Percentiles rank a stretch among this genome's conserved stretches.
phyloP scores from a whole-genome alignment of 2,888 invertebrate species.

The Cylloceria caligata region DNA sequence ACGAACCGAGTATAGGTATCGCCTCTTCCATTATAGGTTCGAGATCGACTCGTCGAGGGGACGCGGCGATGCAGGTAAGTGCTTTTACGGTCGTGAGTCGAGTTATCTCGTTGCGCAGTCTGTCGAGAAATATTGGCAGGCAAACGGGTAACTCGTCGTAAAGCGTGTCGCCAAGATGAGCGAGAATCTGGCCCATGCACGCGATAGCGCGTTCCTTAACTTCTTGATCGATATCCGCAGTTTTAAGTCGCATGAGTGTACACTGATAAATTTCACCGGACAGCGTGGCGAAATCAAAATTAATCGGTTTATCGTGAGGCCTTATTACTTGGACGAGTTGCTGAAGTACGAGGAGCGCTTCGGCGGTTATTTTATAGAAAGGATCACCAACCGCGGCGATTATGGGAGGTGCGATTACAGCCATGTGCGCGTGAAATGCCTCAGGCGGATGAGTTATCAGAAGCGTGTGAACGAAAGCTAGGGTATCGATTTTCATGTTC shows the following conservation, averaged over 20 bases:
- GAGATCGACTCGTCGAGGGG: constrained; percentile 94
- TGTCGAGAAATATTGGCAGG: constrained; percentile 97
- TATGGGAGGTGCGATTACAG: constrained; percentile 92
- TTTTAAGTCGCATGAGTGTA: constrained; percentile 93
- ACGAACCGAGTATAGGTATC: constrained; percentile 96
- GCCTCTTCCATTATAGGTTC: constrained; percentile 93
- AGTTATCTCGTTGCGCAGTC: constrained; percentile 98
- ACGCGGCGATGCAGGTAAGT: constrained; percentile 96
- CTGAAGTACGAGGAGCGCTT: constrained; percentile 96
- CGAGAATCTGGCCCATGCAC: constrained; percentile 97
- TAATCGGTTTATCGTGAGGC: constrained; percentile 87
- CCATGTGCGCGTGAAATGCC: constrained; percentile 93
- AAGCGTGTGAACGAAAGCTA: constrained; percentile 95
- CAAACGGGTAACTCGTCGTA: constrained; percentile 93
- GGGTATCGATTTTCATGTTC: constrained; percentile 98
- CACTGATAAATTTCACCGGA: constrained; percentile 93
- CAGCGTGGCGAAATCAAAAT: constrained; percentile 92
- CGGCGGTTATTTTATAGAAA: constrained; percentile 99
- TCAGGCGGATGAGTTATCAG: constrained; percentile 92
- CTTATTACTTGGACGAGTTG: constrained; percentile 97
- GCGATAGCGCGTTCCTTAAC: constrained; percentile 99
- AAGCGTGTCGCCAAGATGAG: constrained; percentile 95
- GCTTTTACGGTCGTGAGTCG: constrained; percentile 98
- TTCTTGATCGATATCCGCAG: constrained; percentile 99
- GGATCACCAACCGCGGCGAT: constrained; percentile 96